Evolutionary conservation across 2,888 invertebrate genomes (phyloP).

Genomic region (Rugalucina vietnamica): DNA sequence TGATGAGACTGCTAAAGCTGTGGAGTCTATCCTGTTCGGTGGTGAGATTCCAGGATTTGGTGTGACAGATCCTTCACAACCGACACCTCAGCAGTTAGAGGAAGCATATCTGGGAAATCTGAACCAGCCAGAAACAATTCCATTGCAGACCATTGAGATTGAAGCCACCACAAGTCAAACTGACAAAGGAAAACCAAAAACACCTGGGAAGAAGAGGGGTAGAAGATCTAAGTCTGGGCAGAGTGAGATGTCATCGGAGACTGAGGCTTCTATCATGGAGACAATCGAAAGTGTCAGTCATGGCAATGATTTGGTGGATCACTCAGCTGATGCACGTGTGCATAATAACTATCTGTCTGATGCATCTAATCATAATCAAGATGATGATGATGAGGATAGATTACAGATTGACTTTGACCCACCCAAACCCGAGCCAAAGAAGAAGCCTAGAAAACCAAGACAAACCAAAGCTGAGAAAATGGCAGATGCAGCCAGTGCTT

Average conservation of each 20-base stretch:
- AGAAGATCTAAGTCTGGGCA: constrained; percentile 50
- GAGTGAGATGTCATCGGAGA: constrained; percentile 23
- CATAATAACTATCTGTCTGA: constrained; percentile 43
- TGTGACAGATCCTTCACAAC: constrained; percentile 56
- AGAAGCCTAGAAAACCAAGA: constrained; percentile 54
- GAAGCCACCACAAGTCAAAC: constrained; percentile 46
- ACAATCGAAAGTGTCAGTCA: constrained; percentile 18
- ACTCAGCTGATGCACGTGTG: constrained; percentile 37
- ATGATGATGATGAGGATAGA: constrained; percentile 60
- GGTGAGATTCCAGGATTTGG: constrained; percentile 49
- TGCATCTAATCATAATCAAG: constrained; percentile 52
- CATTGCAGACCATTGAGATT: constrained; percentile 45
- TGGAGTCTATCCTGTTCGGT: constrained; percentile 55
- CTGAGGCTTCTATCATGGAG: not conserved
- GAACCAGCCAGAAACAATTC: constrained; percentile 54
- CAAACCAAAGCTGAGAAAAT: constrained; percentile 50
- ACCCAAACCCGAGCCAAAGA: constrained; percentile 57
- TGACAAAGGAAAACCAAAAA: constrained; percentile 40
- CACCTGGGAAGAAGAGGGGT: constrained; percentile 33
- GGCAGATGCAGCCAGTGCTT: constrained; percentile 47
- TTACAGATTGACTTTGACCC: constrained; percentile 65
- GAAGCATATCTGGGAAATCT: constrained; percentile 45
- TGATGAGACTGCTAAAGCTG: constrained; percentile 63
- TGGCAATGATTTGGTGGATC: constrained; percentile 15
- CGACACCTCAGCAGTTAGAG: constrained; percentile 52